phyloP scores from a whole-genome alignment of 1,140 invertebrate species.

The Ladona fulva region DNA sequence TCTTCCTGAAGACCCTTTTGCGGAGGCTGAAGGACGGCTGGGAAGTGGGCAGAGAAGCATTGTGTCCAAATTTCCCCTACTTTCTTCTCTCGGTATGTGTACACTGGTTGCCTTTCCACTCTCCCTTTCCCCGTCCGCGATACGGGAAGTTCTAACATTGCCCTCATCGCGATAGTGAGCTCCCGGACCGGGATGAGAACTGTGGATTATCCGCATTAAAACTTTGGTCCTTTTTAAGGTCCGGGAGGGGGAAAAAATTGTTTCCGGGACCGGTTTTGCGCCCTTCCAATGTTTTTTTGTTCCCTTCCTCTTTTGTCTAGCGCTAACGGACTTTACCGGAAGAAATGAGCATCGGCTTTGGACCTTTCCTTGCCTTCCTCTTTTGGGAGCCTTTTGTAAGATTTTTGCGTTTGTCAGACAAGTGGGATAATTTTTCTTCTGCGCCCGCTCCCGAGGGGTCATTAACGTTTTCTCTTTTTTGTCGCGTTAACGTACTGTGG shows the following conservation, averaged over 20 bases:
- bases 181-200: background rate
- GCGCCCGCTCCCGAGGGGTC: too few relatives aligned
- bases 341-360: background rate
- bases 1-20: too few relatives aligned
- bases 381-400: too few relatives aligned
- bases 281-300: background rate
- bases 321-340: background rate
- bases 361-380: background rate
- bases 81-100: too few relatives aligned
- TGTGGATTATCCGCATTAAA: background rate
- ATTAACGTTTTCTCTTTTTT: too few relatives aligned
- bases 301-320: background rate
- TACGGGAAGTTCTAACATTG: background rate
- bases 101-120: background rate
- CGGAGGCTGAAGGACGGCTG: too few relatives aligned
- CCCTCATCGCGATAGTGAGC: too few relatives aligned
- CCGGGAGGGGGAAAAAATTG: background rate
- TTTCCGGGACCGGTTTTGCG: background rate
- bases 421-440: too few relatives aligned
- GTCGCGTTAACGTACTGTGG: too few relatives aligned
- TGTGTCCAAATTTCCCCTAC: too few relatives aligned
- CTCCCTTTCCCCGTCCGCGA: background rate
- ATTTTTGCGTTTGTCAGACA: too few relatives aligned
- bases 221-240: background rate
- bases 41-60: too few relatives aligned